A percentile compares a stretch with the other conserved stretches of the same genome.
Evolutionary conservation across 1,140 invertebrate species (phyloP).

Genomic region (Lasioglossum albipes): DNA sequence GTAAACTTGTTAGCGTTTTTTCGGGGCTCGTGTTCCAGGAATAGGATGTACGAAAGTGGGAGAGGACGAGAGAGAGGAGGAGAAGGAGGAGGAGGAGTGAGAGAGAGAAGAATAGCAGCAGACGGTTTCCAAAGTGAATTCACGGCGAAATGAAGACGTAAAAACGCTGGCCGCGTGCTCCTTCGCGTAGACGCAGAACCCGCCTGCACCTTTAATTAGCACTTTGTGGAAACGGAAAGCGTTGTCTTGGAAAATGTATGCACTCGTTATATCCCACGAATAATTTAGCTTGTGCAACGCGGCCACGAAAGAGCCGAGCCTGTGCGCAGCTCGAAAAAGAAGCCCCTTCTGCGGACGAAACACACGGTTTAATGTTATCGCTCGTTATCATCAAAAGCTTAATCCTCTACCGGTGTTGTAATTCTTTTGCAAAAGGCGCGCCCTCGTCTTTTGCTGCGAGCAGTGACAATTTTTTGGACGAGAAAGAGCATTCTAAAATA

Average conservation of each 20-base stretch:
- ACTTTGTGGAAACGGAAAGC: slow-evolving; percentile 19
- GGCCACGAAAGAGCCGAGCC: neutral
- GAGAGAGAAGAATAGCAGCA: neutral
- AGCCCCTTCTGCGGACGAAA: neutral
- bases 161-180: neutral
- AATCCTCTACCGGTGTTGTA: neutral
- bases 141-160: slow-evolving; percentile 19
- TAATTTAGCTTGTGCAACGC: slow-evolving; percentile 17
- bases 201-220: slow-evolving; percentile 28
- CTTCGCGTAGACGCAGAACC: neutral
- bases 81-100: neutral
- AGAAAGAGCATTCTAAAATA: too few species aligned
- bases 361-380: neutral
- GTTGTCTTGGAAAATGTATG: slow-evolving; percentile 39
- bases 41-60: neutral
- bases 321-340: neutral
- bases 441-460: too few species aligned
- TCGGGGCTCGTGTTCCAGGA: neutral
- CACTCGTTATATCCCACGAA: slow-evolving; percentile 30
- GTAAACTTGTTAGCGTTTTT: slow-evolving; percentile 27
- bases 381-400: slow-evolving; percentile 1
- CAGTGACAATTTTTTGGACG: too few species aligned
- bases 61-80: neutral
- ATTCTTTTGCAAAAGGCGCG: too few species aligned
- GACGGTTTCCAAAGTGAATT: slow-evolving; percentile 12